Evolutionary conservation across 37 sponge, comb jelly and placozoan species (phyloP), one percentile per base, ranked within the genome.

Genomic region (Ephydatia muelleri): DNA sequence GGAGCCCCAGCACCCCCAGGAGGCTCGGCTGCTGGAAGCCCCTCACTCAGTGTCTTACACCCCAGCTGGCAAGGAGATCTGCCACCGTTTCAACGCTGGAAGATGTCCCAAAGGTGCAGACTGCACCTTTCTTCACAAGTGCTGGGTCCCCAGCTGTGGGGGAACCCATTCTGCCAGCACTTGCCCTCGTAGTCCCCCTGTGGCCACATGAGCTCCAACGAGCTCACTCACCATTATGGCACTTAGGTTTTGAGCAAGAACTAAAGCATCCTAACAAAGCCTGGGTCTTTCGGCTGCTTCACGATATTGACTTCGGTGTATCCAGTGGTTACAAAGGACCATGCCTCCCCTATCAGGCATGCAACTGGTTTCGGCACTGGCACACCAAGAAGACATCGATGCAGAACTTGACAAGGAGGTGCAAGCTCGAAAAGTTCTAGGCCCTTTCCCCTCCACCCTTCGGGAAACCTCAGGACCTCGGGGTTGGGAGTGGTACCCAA

Each of bases 281-380:
- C n/a, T n/a, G n/a, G n/a, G n/a, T n/a, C 70, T 13, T 11, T 30
- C 30, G 70, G 70, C 30, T 69, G 70, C 70, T 69, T 27, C 70
- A 69, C 70, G 27, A 5, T 31, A 69, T 69, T 4, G 70, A 69
- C 12, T 31, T 31, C 70, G 70, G 70, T 31, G 70, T 69, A 27
- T 31, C 30, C 30, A 27, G 5, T 69, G 70, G 70, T 31, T 69
- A 69, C 70, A 31, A 27, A 31, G 70, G 70, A 69, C 70, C 70
- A 31, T 11, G 12, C 70, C 27, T 30, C 70, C 30, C 70, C 30
- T 30, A 69, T 9, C 47, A 43, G 47, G 47, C 47, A 43, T 8
- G 8, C 9, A 79, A 26, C 65, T 79, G 32, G 22, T 57, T n/a
- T 79, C 80, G 5, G 80, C 80, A 32, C n/a, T 57, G 25, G 32